Evolutionary conservation across 2,113 vertebrate genomes (phyloP).

Genomic region (Pterocles burchelli): DNA sequence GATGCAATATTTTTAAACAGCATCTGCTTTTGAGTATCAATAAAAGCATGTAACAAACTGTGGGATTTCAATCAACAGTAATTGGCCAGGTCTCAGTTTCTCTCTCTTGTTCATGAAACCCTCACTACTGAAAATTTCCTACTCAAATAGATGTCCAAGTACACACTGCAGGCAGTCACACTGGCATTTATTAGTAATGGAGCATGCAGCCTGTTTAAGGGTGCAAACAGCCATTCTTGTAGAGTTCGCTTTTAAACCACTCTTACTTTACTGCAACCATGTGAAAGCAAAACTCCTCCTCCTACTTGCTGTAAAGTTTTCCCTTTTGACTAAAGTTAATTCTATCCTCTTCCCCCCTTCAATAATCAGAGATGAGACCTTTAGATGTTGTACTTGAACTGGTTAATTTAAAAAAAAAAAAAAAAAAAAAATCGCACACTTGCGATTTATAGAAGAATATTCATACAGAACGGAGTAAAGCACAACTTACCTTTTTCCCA

Average conservation of each 20-base stretch:
- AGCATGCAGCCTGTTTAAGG: neutral
- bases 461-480: conserved; percentile 19
- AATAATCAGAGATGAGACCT: neutral
- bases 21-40: conserved; percentile 50
- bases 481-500: conserved; percentile 21
- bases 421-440: neutral
- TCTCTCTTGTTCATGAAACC: neutral
- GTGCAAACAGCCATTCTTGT: neutral
- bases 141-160: neutral
- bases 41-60: neutral
- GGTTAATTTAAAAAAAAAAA: neutral
- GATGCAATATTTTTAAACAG: conserved; percentile 48
- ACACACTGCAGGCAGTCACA: neutral
- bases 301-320: conserved; percentile 5
- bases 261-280: neutral
- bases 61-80: neutral
- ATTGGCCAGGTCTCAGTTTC: neutral
- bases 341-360: neutral
- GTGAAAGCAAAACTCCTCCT: neutral
- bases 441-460: neutral
- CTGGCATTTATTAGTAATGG: neutral
- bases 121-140: neutral
- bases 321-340: neutral
- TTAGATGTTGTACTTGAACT: neutral
- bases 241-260: neutral